Conservation (phyloP, 92 coral and sea anemone genomes). For the Palythoa heliodiscus region DNA sequence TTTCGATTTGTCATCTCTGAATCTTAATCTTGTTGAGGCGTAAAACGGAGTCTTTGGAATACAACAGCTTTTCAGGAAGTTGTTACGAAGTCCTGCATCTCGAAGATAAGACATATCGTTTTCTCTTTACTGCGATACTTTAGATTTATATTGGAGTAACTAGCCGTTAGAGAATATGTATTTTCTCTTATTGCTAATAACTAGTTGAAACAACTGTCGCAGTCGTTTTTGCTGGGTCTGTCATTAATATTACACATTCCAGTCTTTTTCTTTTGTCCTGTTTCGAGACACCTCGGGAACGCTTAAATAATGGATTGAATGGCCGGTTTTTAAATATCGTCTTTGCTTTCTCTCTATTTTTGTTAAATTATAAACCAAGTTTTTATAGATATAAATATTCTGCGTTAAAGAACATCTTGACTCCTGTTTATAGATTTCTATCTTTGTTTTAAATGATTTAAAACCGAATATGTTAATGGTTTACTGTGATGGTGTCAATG, state of each 20-base stretch:
- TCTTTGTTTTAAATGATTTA: conserved; percentile 19
- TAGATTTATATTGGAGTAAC: not conserved
- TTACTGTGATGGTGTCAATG: not conserved
- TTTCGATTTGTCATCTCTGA: not conserved
- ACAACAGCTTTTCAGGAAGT: conserved; percentile 2
- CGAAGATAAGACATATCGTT: not conserved
- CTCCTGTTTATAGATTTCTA: not conserved
- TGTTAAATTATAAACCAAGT: not conserved
- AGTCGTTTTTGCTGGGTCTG: not conserved
- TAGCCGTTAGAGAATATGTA: not conserved
- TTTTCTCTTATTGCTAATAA: too few relatives aligned
- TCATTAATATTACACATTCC: not conserved
- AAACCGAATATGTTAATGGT: not conserved
- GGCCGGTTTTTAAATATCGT: too few relatives aligned
- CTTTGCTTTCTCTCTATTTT: not conserved
- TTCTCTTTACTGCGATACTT: not conserved
- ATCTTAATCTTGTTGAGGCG: conserved; percentile 23
- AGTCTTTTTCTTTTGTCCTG: not conserved
- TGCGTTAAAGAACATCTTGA: not conserved
- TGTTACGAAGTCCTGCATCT: not conserved
- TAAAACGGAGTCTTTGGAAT: not conserved
- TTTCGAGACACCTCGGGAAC: not conserved
- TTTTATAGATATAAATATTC: not conserved
- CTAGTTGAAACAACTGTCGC: not conserved
- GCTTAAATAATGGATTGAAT: not conserved